Evolutionary conservation across 2,797 vertebrate species (phyloP).

Genomic region (Xiphorhynchus erythropygius): DNA sequence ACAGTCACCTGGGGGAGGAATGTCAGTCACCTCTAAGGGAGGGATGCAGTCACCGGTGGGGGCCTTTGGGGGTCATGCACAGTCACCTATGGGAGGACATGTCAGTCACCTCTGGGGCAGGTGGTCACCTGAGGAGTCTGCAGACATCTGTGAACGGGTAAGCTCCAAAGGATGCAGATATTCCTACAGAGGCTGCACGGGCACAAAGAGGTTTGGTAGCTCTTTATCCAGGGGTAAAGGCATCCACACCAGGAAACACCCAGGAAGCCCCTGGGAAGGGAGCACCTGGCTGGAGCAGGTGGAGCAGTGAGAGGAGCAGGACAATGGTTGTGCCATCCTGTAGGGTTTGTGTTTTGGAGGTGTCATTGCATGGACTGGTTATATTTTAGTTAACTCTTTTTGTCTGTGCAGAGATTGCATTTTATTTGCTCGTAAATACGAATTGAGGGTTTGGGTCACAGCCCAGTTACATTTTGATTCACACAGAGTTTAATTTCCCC

Average conservation of each 20-base stretch:
- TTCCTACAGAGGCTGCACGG: neutral
- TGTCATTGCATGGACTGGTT: neutral
- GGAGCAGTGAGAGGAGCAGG: neutral
- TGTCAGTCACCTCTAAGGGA: neutral
- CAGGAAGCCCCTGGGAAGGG: neutral
- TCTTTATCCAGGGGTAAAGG: too few species aligned
- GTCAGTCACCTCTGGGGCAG: neutral
- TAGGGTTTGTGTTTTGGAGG: neutral
- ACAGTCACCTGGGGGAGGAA: neutral
- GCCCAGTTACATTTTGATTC: constrained; percentile 38
- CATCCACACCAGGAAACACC: neutral
- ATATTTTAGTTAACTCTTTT: neutral
- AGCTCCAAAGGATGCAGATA: fast-evolving
- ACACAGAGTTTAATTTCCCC: constrained; percentile 32
- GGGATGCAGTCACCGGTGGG: neutral
- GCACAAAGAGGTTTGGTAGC: fast-evolving
- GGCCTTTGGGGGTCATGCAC: neutral
- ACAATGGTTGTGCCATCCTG: neutral
- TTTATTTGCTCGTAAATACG: constrained; percentile 31
- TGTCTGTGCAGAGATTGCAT: neutral
- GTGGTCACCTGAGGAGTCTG: neutral
- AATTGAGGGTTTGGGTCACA: constrained; percentile 26
- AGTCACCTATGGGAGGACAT: too few species aligned
- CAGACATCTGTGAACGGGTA: fast-evolving
- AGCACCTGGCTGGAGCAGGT: neutral